Evolutionary conservation across 2,797 vertebrate species (phyloP).

Genomic region (Protonibea diacanthus): DNA sequence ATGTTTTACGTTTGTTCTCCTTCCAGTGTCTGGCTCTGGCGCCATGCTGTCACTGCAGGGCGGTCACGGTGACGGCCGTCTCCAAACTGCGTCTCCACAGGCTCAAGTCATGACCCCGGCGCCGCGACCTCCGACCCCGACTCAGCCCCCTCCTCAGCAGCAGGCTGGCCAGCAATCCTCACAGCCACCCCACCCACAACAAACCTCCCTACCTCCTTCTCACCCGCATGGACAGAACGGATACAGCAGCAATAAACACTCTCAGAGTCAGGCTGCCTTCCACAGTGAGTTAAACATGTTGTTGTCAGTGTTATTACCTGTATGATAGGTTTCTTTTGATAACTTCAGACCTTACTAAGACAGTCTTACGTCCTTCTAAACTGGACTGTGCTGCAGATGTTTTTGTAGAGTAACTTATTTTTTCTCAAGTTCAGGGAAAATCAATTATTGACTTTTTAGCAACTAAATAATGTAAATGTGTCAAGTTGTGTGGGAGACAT

Average conservation of each 20-base stretch:
- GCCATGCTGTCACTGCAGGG: constrained; percentile 79
- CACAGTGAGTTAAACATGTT: constrained; percentile 69
- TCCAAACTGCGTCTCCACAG: constrained; percentile 79
- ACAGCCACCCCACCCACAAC: constrained; percentile 67
- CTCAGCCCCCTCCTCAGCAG: constrained; percentile 70
- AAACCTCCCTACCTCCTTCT: constrained; percentile 57
- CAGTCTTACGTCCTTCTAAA: too few relatives aligned
- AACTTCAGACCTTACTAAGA: too few relatives aligned
- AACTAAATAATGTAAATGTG: background rate
- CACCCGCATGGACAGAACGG: constrained; percentile 80
- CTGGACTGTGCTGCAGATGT: background rate
- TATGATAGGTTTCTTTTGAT: background rate
- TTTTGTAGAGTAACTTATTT: background rate
- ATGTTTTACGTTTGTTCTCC: background rate
- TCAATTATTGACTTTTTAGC: background rate
- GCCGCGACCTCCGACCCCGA: constrained; percentile 73
- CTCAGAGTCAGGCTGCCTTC: constrained; percentile 79
- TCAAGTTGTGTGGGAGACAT: background rate
- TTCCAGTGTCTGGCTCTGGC: constrained; percentile 58
- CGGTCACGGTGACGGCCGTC: constrained; percentile 71
- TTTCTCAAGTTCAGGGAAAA: background rate
- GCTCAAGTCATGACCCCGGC: constrained; percentile 73
- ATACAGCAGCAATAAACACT: constrained; percentile 80
- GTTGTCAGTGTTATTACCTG: background rate
- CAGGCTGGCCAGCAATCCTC: constrained; percentile 71